A percentile compares a stretch with the other conserved stretches of the same genome.
Conservation (phyloP, 2,888 invertebrate genomes). For the Phortica okadai region DNA sequence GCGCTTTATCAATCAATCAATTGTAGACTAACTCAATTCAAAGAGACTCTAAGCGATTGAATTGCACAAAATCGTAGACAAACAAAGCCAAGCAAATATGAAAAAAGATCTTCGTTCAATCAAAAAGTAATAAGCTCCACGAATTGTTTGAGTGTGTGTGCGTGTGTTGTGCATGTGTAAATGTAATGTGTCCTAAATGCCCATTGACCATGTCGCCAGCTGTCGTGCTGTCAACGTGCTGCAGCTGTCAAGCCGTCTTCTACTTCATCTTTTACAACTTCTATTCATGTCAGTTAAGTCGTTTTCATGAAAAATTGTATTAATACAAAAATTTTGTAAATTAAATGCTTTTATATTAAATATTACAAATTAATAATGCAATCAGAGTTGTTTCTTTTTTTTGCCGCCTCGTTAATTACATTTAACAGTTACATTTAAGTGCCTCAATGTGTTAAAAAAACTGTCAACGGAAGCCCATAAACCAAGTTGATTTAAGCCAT, state of each 20-base stretch:
- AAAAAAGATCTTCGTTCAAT: not conserved
- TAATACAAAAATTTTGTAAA: not conserved
- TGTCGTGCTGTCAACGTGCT: not conserved
- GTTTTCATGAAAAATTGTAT: too few relatives aligned
- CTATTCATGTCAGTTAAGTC: not conserved
- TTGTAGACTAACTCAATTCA: not conserved
- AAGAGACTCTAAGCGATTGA: not conserved
- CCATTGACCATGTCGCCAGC: conserved; percentile 65
- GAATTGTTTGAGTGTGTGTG: not conserved
- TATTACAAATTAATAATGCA: conserved; percentile 30
- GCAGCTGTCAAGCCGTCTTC: conserved; percentile 10
- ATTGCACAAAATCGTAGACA: not conserved
- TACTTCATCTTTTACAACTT: not conserved
- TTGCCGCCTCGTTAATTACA: not conserved
- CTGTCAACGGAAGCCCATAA: conserved; percentile 19
- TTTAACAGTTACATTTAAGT: not conserved
- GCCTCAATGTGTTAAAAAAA: not conserved
- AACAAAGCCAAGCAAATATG: conserved; percentile 1
- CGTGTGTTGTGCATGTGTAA: not conserved
- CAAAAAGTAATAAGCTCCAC: not conserved
- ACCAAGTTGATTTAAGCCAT: not conserved
- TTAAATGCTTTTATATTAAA: conserved; percentile 17
- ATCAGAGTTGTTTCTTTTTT: not conserved
- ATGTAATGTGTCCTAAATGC: conserved; percentile 68
- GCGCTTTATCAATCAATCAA: not conserved